Base-by-base conservation (phyloP, 2,888 invertebrate genomes). In the Orthosia cruda region DNA sequence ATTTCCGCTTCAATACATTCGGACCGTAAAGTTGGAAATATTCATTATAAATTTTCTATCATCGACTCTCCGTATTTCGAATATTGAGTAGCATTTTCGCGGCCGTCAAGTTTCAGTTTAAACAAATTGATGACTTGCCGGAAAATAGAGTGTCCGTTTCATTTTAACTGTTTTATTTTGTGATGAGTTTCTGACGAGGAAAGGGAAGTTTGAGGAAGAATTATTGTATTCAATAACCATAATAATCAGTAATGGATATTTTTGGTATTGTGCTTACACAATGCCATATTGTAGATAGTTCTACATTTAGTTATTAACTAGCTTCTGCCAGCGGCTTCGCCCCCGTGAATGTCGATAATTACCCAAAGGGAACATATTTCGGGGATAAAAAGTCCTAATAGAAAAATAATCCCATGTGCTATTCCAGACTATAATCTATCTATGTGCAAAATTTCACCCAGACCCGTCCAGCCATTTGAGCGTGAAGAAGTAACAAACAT, bases 21-120 rank as follows among this genome's bases (percentile, higher is more conserved):
- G 80, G 74, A 83, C 87, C 83, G 80, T 87, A 87, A 88, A 89
- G 88, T 89, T 88, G 62, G 84, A 82, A 83, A 87, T 88, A 88
- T 88, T 83, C 81, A 82, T 88, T 81, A 83, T 86, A 87, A 85
- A 87, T 82, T 83, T 80, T 83, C 77, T 77, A 83, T 89, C 80
- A 84, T 85, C 80, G 81, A 70, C 70, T 75, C 76, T 69, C 72
- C 77, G 78, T 83, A 82, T 81, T 87, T 72, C 67, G 65, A 81
- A 79, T 82, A 77, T 79, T 71, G 63, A 86, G 71, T 80, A 59
- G 67, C 74, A 74, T 74, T 83, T 74, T 72, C 65, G 74, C 65
- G 68, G 77, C 63, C 68, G 70, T 63, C 54, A 68, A 74, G 68
- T 80, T 74, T 71, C 73, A 77, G 76, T 80, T 77, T 62, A 70